phyloP scores from a whole-genome alignment of 37 sponge, comb jelly and placozoan genomes.

The Corticium candelabrum region DNA sequence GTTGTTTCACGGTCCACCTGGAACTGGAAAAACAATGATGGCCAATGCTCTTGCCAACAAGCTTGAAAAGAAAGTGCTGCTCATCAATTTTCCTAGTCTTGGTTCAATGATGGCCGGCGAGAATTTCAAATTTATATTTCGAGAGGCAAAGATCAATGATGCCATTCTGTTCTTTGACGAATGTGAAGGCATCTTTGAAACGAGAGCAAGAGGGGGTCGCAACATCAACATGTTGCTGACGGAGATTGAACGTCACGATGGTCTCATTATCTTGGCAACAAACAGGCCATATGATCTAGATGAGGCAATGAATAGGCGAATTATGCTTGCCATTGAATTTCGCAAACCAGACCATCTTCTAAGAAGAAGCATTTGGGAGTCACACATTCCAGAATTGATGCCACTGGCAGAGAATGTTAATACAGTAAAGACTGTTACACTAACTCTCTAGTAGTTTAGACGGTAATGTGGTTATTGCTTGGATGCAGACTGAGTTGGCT shows the following conservation, averaged over 20 bases:
- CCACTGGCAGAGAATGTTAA: constrained; percentile 58
- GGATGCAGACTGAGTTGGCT: constrained; percentile 35
- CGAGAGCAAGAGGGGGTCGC: constrained; percentile 58
- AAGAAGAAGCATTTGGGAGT: constrained; percentile 66
- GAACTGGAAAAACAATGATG: constrained; percentile 87
- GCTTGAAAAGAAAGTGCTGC: constrained; percentile 61
- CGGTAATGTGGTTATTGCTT: background rate
- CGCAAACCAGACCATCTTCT: constrained; percentile 77
- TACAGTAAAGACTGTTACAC: constrained; percentile 3
- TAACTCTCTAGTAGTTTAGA: no score
- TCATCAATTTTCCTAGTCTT: constrained; percentile 79
- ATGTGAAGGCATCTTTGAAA: constrained; percentile 82
- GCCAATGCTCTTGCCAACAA: constrained; percentile 77
- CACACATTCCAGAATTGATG: constrained; percentile 61
- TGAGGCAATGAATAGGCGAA: constrained; percentile 74
- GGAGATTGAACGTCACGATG: constrained; percentile 77
- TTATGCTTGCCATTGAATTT: constrained; percentile 79
- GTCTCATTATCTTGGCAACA: constrained; percentile 78
- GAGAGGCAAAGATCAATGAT: constrained; percentile 84
- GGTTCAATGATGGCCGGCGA: constrained; percentile 73
- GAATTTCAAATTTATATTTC: constrained; percentile 79
- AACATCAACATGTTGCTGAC: constrained; percentile 71
- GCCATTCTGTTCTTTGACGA: constrained; percentile 88
- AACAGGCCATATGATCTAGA: constrained; percentile 80
- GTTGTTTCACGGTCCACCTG: constrained; percentile 73